Conservation (phyloP, 2,888 invertebrate species). For the Dendrolimus pini region DNA sequence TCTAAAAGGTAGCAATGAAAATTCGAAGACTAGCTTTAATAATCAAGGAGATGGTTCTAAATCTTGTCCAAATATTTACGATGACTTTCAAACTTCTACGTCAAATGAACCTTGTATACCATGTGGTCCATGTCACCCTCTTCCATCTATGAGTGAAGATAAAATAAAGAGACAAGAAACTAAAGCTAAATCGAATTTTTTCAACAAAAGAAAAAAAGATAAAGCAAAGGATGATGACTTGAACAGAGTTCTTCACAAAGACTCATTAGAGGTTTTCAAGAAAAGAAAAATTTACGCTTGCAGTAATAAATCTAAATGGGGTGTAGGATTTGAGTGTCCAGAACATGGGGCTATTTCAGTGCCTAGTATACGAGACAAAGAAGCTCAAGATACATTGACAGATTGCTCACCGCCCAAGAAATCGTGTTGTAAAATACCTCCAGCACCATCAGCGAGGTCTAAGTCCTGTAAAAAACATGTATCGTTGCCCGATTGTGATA, state of each 20-base stretch:
- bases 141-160: conserved; percentile 12
- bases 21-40: conserved; percentile 24
- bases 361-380: conserved; percentile 25
- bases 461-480: conserved; percentile 33
- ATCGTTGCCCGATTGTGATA: conserved; percentile 30
- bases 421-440: conserved; percentile 13
- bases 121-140: conserved; percentile 22
- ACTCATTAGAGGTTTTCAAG: conserved; percentile 53
- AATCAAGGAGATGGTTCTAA: conserved; percentile 34
- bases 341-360: conserved; percentile 16
- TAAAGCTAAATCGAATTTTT: background rate
- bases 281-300: conserved; percentile 41
- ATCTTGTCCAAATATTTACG: conserved; percentile 50
- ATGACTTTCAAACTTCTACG: conserved; percentile 35
- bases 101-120: conserved; percentile 31
- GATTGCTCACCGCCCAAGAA: conserved; percentile 17
- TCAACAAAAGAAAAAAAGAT: conserved; percentile 11
- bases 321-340: background rate
- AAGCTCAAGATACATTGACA: conserved; percentile 16
- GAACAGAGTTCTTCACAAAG: conserved; percentile 42
- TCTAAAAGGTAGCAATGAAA: conserved; percentile 32
- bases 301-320: conserved; percentile 39
- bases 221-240: conserved; percentile 10
- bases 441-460: conserved; percentile 8
- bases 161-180: conserved; percentile 9